Base-by-base conservation (phyloP, 2,113 vertebrate genomes). In the Mus pahari region DNA sequence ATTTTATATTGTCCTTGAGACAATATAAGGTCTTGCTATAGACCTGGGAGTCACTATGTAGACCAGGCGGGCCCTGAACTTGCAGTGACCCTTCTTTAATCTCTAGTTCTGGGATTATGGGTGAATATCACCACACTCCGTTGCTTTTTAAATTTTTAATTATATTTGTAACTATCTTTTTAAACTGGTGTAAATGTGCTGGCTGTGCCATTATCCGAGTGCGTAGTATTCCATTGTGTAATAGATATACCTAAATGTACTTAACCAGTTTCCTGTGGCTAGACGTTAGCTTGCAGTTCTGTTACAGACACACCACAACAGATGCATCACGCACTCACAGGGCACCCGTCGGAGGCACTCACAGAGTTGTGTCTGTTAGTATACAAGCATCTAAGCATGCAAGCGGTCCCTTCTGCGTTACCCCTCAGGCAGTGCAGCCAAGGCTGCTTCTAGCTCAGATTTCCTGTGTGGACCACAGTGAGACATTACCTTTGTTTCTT, bases 111-210 rank as follows among this genome's bases (percentile, higher is more conserved):
- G 22, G 53, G 19, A 75, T 89, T 12, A 24, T 0, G 0, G 12
- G 20, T 48, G 17, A 77, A 10, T 7, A 24, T 6, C 39, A 8
- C 5, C 55, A 45, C 7, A 9, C 6, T 42, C 55, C 9, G 28
- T 33, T 79, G 5, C 20, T 84, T 95, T 90, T 89, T 53, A 24
- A 70, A 77, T 75, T 92, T 92, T 55, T 62, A 64, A n/a, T 81
- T 50, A 64, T 93, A 75, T 90, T 96, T 95, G 10, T 89, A 84
- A 81, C 60, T 62, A 36, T 77, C 31, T 82, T 92, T 82, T 64
- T n/a, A 48, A 89, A 88, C 53, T 1, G 84, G 5, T 64, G 24
- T 45, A 58, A 22, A 28, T n/a, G 33, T 8, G 10, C 24, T 0
- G 3, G 53, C n/a, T 64, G 26, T 16, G 11, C 60, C 74, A 78